A percentile compares a stretch with the other conserved stretches of the same genome.
Evolutionary conservation across 2,888 invertebrate species (phyloP).

Genomic region (Drosophila pseudotalamancana): DNA sequence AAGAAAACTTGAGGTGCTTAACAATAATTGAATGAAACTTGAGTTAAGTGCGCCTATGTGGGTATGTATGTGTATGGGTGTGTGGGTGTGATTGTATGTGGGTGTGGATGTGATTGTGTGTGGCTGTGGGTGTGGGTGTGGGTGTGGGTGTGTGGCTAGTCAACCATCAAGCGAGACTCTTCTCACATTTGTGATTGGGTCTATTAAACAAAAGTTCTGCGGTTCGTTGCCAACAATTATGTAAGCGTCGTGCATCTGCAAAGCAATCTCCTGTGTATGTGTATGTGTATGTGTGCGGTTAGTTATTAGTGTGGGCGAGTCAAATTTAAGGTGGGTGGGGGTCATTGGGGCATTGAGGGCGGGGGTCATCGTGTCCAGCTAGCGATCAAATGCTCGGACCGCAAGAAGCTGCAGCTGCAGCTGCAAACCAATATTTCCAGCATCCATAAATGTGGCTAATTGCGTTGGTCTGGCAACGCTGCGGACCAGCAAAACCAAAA

Average conservation of each 20-base stretch:
- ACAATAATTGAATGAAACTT: slow-evolving; percentile 78
- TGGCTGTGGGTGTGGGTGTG: slow-evolving; percentile 1
- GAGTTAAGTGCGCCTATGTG: slow-evolving; percentile 59
- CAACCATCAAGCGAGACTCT: too few species aligned
- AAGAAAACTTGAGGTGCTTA: slow-evolving; percentile 78
- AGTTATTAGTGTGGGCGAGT: background rate
- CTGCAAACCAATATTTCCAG: background rate
- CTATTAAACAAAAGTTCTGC: slow-evolving; percentile 68
- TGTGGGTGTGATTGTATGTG: slow-evolving; percentile 1
- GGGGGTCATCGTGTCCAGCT: background rate
- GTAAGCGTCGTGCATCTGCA: slow-evolving; percentile 39
- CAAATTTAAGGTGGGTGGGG: slow-evolving; percentile 14
- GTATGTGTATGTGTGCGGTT: background rate
- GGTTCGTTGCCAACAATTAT: slow-evolving; percentile 54
- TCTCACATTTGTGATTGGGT: slow-evolving; percentile 63
- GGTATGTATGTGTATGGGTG: background rate
- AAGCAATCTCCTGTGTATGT: background rate
- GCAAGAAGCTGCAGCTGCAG: background rate
- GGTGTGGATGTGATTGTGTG: too few species aligned
- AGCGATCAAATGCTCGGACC: background rate
- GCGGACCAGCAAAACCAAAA: background rate
- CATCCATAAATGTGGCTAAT: slow-evolving; percentile 5
- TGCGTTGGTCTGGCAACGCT: background rate
- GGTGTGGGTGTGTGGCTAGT: slow-evolving; percentile 2
- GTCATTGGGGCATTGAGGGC: too few species aligned